Evolutionary conservation across 1,140 invertebrate species (phyloP).

Genomic region (Drepana arcuata): DNA sequence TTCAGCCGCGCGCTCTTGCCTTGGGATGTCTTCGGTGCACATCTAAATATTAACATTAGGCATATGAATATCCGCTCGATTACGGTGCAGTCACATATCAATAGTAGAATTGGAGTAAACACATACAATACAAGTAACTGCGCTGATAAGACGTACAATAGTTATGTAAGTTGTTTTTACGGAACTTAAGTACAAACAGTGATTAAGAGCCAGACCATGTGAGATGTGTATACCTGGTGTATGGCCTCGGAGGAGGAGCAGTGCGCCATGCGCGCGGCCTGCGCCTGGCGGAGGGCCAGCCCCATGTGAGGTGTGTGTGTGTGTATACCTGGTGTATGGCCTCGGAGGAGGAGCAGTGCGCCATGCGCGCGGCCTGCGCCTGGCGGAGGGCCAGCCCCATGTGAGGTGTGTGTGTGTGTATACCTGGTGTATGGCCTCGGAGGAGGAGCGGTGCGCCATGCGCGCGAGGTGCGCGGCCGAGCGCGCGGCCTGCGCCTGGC

Average conservation of each 20-base stretch:
- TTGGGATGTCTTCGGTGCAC: constrained; percentile 51
- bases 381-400: not conserved
- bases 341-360: no score
- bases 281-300: no score
- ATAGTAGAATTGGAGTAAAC: not conserved
- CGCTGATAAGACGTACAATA: not conserved
- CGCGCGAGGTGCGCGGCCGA: not conserved
- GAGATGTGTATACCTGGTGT: not conserved
- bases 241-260: no score
- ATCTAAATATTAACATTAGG: no score
- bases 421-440: not conserved
- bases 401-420: not conserved
- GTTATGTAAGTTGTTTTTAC: not conserved
- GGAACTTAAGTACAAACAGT: not conserved
- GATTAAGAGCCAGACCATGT: not conserved
- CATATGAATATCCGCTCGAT: no score
- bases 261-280: no score
- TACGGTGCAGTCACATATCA: no score
- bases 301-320: no score
- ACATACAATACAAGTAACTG: not conserved
- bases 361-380: no score
- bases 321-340: no score
- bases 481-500: no score
- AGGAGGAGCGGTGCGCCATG: not conserved
- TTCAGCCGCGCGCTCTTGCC: constrained; percentile 48